Conservation (phyloP, 1,140 invertebrate species). For the Steinernema khuongi region DNA sequence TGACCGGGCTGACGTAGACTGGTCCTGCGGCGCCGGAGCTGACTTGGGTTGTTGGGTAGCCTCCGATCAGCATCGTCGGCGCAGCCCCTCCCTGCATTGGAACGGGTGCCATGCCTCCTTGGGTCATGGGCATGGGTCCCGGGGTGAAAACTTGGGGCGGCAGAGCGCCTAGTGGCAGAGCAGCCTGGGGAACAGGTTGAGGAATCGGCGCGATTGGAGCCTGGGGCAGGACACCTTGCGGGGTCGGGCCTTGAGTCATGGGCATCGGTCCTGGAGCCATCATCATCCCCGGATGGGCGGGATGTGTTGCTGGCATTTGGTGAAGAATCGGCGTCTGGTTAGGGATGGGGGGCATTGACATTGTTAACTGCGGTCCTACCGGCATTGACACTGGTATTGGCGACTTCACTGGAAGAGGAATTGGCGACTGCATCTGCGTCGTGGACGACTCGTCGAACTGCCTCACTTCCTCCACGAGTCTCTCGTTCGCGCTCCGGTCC, state of each 20-base stretch:
- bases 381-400: neutral
- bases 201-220: neutral
- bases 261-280: neutral
- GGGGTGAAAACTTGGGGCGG: neutral
- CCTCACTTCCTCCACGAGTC: neutral
- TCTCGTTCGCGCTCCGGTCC: neutral
- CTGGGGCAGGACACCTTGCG: neutral
- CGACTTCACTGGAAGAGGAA: neutral
- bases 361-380: neutral
- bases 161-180: neutral
- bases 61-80: neutral
- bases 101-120: neutral
- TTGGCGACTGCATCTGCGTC: neutral
- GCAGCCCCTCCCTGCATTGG: neutral
- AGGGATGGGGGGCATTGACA: neutral
- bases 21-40: neutral
- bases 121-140: neutral
- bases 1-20: neutral
- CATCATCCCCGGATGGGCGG: neutral
- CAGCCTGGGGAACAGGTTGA: neutral
- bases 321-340: neutral
- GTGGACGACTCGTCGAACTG: neutral
- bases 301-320: conserved; percentile 2
- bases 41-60: neutral
- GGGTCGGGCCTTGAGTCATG: neutral